Conservation (phyloP, 2,113 vertebrate species). For the Phalacrocorax brasilianus region DNA sequence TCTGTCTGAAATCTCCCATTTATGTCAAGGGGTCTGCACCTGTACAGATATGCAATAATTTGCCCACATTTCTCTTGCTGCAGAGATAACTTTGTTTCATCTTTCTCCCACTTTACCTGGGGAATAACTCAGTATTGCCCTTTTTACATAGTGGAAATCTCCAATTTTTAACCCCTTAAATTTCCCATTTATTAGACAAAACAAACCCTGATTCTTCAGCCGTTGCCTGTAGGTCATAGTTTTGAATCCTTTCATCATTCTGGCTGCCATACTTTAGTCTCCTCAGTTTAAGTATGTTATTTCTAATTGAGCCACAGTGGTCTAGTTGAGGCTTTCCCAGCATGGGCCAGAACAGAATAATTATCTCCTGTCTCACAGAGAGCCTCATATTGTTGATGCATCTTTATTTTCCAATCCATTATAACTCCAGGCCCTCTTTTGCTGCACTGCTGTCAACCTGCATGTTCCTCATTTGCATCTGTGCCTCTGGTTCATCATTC, state of each 20-base stretch:
- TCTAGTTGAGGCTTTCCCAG: not conserved
- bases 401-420: conserved; percentile 9
- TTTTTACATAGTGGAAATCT: not conserved
- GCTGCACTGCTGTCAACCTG: not conserved
- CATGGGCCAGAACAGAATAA: not conserved
- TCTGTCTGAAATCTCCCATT: not conserved
- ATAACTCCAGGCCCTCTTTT: not conserved
- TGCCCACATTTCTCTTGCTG: not conserved
- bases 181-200: not conserved
- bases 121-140: not conserved
- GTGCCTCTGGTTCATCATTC: not conserved
- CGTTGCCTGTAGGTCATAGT: not conserved
- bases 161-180: not conserved
- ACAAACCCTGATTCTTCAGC: not conserved
- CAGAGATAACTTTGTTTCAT: not conserved
- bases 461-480: not conserved
- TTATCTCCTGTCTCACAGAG: not conserved
- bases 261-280: not conserved
- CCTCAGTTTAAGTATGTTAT: not conserved
- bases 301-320: not conserved
- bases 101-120: not conserved
- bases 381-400: not conserved
- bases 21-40: not conserved
- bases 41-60: not conserved
- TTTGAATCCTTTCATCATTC: not conserved